These are phyloP conservation scores for Andrena flavipes DNA, from an alignment of 2,888 invertebrate genomes.

Conservation along the genomic window DNA sequence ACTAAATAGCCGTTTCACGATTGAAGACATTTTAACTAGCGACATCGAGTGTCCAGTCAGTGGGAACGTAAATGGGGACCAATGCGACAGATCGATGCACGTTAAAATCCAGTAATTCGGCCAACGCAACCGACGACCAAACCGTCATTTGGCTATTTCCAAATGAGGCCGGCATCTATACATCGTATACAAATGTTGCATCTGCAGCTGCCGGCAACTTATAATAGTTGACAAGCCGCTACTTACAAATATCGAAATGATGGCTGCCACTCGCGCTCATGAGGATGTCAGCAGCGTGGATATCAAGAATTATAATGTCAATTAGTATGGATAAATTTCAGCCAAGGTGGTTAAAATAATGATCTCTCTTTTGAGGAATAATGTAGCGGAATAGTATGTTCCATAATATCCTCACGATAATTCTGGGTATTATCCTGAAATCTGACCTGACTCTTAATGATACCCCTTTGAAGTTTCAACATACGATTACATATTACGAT, in stretches of 20 bases:
- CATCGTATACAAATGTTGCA: constrained; percentile 17
- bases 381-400: no score
- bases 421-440: no score
- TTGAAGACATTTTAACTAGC: constrained; percentile 24
- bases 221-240: constrained; percentile 36
- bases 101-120: constrained; percentile 39
- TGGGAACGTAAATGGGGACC: constrained; percentile 19
- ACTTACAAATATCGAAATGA: constrained; percentile 29
- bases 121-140: constrained; percentile 17
- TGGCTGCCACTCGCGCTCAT: neutral
- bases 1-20: neutral
- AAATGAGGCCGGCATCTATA: constrained; percentile 28
- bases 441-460: no score
- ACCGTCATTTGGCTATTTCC: constrained; percentile 36
- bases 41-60: constrained; percentile 10
- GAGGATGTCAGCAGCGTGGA: neutral
- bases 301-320: neutral
- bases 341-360: no score
- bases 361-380: no score
- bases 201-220: constrained; percentile 38
- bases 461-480: no score
- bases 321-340: neutral
- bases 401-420: no score
- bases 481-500: no score
- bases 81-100: constrained; percentile 40